Evolutionary conservation across 2,797 vertebrate genomes (phyloP).

Genomic region (Triplophysa bombifrons): DNA sequence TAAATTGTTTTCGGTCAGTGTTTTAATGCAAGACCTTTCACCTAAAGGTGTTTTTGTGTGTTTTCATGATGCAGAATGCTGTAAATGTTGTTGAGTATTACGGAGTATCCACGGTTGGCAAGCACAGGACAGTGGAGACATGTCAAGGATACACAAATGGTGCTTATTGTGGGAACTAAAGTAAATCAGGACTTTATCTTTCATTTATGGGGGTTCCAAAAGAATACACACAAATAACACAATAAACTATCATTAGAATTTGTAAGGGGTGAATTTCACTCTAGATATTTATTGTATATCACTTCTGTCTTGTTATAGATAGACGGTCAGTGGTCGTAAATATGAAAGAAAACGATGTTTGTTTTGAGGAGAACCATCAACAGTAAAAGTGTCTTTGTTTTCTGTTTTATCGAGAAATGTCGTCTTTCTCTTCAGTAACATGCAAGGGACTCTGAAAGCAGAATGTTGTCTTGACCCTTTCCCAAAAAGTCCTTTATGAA

Average conservation of each 20-base stretch:
- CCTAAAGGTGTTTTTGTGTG: neutral
- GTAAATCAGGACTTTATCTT: too few species aligned
- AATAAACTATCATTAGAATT: neutral
- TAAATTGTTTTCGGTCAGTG: too few species aligned
- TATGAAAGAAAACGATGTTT: neutral
- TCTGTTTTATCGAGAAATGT: neutral
- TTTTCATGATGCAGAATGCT: neutral
- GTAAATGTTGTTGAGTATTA: neutral
- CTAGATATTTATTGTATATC: conserved; percentile 12
- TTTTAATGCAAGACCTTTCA: too few species aligned
- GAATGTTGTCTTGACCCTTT: neutral
- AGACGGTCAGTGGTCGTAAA: neutral
- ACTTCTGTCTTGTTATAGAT: neutral
- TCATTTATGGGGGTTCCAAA: neutral
- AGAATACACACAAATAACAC: neutral
- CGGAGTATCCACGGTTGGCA: neutral
- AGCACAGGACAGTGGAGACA: neutral
- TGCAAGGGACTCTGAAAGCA: neutral
- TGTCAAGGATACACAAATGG: neutral
- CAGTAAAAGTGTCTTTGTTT: neutral
- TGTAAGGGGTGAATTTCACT: neutral
- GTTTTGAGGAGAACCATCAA: neutral
- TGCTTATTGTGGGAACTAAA: too few species aligned
- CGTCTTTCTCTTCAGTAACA: neutral
- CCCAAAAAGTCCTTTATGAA: neutral